These are phyloP conservation scores for Drosophila birchii DNA, from an alignment of 2,888 invertebrate species.

Conservation along the genomic window DNA sequence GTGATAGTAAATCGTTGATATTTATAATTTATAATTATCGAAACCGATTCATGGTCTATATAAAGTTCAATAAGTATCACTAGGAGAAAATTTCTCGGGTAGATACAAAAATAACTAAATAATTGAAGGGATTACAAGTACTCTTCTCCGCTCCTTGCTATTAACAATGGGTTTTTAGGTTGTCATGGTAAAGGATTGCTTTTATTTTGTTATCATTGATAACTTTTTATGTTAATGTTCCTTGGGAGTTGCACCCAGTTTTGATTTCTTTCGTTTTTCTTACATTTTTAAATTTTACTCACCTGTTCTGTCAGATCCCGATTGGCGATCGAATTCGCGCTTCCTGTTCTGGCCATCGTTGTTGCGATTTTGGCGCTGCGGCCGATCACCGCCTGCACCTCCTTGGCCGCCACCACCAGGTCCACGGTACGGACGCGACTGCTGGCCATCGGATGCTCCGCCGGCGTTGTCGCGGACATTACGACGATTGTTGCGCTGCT, in stretches of 20 bases:
- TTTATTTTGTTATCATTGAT: not conserved
- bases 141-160: not conserved
- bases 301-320: slow-evolving; percentile 97
- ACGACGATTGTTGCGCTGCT: slow-evolving; percentile 87
- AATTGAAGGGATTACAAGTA: not conserved
- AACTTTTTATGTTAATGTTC: too few species aligned
- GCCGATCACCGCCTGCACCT: slow-evolving; percentile 60
- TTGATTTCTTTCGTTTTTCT: not conserved
- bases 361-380: slow-evolving; percentile 83
- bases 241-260: too few species aligned
- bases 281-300: slow-evolving; percentile 34
- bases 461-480: slow-evolving; percentile 85
- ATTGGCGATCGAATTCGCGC: slow-evolving; percentile 97
- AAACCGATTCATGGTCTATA: not conserved
- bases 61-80: not conserved
- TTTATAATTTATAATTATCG: slow-evolving; percentile 3
- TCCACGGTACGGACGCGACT: slow-evolving; percentile 62
- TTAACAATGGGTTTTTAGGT: not conserved
- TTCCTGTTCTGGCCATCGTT: slow-evolving; percentile 86
- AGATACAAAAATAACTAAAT: not conserved
- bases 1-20: not conserved
- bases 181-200: not conserved
- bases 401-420: slow-evolving; percentile 41
- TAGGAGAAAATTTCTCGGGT: not conserved
- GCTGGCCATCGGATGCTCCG: slow-evolving; percentile 70